phyloP scores from a whole-genome alignment of 1,140 invertebrate species.

The Drosophila busckii region DNA sequence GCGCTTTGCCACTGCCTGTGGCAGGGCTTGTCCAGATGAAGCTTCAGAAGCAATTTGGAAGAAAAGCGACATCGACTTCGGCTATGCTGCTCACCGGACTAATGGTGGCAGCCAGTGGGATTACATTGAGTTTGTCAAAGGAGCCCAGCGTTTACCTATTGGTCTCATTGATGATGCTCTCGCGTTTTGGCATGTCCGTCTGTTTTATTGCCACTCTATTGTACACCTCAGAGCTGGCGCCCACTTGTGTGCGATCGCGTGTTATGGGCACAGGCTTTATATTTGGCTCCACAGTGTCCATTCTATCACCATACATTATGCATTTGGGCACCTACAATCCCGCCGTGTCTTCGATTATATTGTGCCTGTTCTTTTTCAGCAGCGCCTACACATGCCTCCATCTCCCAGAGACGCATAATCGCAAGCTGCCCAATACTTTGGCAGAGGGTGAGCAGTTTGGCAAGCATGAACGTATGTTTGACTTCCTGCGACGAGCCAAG shows the following conservation, averaged over 20 bases:
- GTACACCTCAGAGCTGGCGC: conserved; percentile 83
- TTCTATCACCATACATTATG: conserved; percentile 68
- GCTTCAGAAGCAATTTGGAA: no score
- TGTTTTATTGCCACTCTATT: conserved; percentile 82
- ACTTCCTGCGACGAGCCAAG: conserved; percentile 42
- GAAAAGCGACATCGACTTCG: conserved; percentile 80
- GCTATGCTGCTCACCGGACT: conserved; percentile 77
- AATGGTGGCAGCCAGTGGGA: conserved; percentile 39
- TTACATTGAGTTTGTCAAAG: conserved; percentile 39
- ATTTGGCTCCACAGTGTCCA: conserved; percentile 79
- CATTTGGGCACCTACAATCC: conserved; percentile 78
- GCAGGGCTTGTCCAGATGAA: no score
- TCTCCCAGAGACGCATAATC: conserved; percentile 82
- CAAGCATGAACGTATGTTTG: conserved; percentile 78
- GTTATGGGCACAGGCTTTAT: conserved; percentile 81
- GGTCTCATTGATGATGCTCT: conserved; percentile 78
- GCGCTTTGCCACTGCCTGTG: no score
- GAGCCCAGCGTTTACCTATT: conserved; percentile 35
- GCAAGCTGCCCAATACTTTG: conserved; percentile 80
- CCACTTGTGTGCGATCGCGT: conserved; percentile 82
- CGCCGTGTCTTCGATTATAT: conserved; percentile 80
- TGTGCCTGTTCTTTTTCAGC: conserved; percentile 80
- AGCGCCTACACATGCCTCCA: conserved; percentile 81
- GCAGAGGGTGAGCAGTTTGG: conserved; percentile 82
- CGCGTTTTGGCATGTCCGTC: conserved; percentile 83